Evolutionary conservation across 2,888 invertebrate species (phyloP), one percentile per base, ranked within the genome.

Genomic region (Lasioglossum pauxillum): DNA sequence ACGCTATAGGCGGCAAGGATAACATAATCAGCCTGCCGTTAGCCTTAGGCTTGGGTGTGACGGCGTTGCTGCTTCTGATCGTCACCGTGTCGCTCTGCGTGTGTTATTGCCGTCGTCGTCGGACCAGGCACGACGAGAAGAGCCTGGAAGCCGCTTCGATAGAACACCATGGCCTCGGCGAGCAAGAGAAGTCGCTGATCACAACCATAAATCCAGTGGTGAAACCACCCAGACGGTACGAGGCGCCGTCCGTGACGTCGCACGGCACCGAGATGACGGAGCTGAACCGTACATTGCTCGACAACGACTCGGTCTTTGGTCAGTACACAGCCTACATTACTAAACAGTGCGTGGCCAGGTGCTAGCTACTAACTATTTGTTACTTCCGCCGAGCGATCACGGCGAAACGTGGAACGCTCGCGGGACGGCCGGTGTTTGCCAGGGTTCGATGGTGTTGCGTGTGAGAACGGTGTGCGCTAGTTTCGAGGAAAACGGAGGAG

Each of bases 181-280:
- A 98, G 94, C 98, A 98, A 96, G 98, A 98, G 94, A 98, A 98
- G 95, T 97, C 98, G 88, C 95, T 98, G 75, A 97, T 98, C 88
- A 97, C 98, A 4, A 97, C 98, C 78, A 98, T 98, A 46, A 98
- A 98, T 95, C 98, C 98, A 0, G 97, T 98, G 31, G 97, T 97
- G 83, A 98, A 98, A 93, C 98, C 98, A 0, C 98, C 98, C 8
- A 96, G 98, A 75, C 96, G 98, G 85, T 97, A 97, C 89, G 98
- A 98, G 84, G 96, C 96, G 80, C 97, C 97, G 38, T 97, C 97
- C 10, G 96, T 97, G 38, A 96, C 96, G 78, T 97, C 97, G 88
- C 97, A 97, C 79, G 97, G 96, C 31, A 98, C 98, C 10, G 98
- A 98, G 95, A 97, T 98, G 95, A 97, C 97, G 84, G 98, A 98